Evolutionary conservation across 2,888 invertebrate species (phyloP).

Genomic region (Troides helena): DNA sequence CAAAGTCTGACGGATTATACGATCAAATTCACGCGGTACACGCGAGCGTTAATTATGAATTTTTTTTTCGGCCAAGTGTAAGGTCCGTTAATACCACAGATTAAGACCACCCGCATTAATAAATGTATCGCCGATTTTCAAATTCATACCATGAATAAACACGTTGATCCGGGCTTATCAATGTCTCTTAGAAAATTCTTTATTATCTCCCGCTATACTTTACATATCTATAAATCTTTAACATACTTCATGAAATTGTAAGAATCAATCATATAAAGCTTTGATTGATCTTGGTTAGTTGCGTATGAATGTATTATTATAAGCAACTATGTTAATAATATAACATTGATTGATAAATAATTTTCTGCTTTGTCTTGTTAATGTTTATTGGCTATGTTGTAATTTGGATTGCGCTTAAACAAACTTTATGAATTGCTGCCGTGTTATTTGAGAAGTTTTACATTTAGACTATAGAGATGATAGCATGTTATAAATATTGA

Average conservation of each 20-base stretch:
- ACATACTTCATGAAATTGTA: background rate
- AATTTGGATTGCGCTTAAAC: no score
- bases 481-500: background rate
- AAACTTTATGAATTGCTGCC: background rate
- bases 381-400: no score
- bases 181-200: background rate
- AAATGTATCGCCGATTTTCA: background rate
- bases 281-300: conserved; percentile 12
- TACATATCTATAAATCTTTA: background rate
- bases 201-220: no score
- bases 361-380: no score
- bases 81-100: conserved; percentile 36
- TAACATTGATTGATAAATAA: no score
- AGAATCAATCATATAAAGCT: background rate
- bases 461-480: background rate
- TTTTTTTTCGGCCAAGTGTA: conserved; percentile 41
- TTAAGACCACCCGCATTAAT: conserved; percentile 1
- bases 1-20: conserved; percentile 56
- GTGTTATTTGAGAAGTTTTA: background rate
- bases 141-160: background rate
- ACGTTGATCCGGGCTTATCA: background rate
- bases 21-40: conserved; percentile 48
- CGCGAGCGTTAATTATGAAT: conserved; percentile 47
- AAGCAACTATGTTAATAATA: no score
- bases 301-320: background rate